Evolutionary conservation across 2,113 vertebrate genomes (phyloP).

Genomic region (Bubalus kerabau): DNA sequence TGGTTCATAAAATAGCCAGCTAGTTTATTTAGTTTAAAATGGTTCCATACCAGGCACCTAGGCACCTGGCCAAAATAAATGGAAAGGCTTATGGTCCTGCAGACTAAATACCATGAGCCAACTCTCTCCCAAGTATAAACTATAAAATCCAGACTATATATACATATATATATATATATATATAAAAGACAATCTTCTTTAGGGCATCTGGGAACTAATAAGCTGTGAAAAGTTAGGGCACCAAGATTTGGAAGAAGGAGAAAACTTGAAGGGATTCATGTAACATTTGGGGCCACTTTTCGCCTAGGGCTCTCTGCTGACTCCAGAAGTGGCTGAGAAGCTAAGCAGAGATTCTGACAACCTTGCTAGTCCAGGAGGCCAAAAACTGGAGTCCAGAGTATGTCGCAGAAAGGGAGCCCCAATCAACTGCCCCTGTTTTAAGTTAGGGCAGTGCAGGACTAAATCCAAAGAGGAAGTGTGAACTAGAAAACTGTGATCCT

Average conservation of each 20-base stretch:
- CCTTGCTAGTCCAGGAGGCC: background rate
- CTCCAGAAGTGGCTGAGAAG: background rate
- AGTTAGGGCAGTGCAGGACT: background rate
- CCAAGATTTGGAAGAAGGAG: background rate
- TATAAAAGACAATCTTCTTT: slow-evolving; percentile 7
- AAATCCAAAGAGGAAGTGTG: background rate
- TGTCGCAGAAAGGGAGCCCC: background rate
- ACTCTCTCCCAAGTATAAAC: background rate
- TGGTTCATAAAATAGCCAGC: background rate
- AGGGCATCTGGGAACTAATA: background rate
- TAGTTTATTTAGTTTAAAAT: background rate
- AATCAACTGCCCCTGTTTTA: background rate
- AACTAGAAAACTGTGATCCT: background rate
- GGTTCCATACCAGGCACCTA: background rate
- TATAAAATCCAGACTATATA: background rate
- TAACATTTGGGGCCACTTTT: background rate
- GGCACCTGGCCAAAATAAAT: slow-evolving; percentile 36
- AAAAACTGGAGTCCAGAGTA: background rate
- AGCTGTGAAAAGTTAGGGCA: background rate
- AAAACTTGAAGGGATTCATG: background rate
- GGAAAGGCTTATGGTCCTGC: background rate
- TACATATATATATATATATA: background rate
- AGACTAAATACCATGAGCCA: background rate
- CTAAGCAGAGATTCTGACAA: background rate
- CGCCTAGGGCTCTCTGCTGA: background rate